Evolutionary conservation across 2,888 invertebrate species (phyloP).

Genomic region (Torymus aiolomorphi): DNA sequence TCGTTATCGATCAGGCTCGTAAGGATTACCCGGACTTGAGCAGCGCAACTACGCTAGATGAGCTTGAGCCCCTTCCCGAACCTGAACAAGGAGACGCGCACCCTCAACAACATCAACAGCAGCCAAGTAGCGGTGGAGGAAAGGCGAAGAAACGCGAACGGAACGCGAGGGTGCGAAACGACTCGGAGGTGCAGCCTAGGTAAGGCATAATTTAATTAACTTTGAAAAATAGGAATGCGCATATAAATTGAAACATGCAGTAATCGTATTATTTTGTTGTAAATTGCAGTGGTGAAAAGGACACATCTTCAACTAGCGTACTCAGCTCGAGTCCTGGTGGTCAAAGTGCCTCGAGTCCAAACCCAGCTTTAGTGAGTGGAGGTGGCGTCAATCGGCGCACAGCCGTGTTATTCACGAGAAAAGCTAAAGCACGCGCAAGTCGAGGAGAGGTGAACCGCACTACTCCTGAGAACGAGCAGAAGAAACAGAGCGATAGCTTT

Average conservation of each 20-base stretch:
- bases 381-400: slow-evolving; percentile 83
- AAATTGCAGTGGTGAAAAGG: slow-evolving; percentile 31
- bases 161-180: slow-evolving; percentile 54
- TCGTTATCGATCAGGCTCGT: slow-evolving; percentile 86
- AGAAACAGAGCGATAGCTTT: slow-evolving; percentile 73
- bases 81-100: not conserved
- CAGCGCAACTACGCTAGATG: not conserved
- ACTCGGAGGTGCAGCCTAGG: slow-evolving; percentile 49
- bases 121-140: slow-evolving; percentile 32
- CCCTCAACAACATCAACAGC: slow-evolving; percentile 10
- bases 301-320: slow-evolving; percentile 14
- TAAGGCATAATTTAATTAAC: slow-evolving; percentile 15
- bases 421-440: slow-evolving; percentile 80
- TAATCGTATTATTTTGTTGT: too few species aligned
- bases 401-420: slow-evolving; percentile 87
- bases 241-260: too few species aligned
- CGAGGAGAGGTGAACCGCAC: slow-evolving; percentile 68
- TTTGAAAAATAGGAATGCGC: too few species aligned
- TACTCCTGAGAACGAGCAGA: slow-evolving; percentile 65
- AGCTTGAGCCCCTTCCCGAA: not conserved
- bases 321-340: slow-evolving; percentile 33
- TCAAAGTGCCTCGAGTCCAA: slow-evolving; percentile 8
- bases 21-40: slow-evolving; percentile 79
- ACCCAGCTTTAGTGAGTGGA: not conserved
- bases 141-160: slow-evolving; percentile 71